phyloP scores from a whole-genome alignment of 2,888 invertebrate species.

The Drosophila birchii region DNA sequence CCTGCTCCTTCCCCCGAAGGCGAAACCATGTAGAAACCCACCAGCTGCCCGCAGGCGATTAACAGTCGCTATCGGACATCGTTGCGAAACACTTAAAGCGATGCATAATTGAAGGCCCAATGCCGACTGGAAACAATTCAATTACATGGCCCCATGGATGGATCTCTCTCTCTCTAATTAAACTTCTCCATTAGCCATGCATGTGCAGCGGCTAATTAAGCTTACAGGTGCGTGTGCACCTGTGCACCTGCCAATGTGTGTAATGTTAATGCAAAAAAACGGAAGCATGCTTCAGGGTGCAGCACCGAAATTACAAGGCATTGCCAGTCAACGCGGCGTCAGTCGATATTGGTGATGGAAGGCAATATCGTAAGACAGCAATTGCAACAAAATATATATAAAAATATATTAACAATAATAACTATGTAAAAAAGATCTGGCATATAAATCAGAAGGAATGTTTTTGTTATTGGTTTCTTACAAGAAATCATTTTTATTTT shows the following conservation, averaged over 20 bases:
- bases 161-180: constrained; percentile 50
- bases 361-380: background rate
- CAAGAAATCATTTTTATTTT: too few species aligned
- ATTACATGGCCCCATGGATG: constrained; percentile 46
- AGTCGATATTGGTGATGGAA: constrained; percentile 2
- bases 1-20: constrained; percentile 7
- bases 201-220: constrained; percentile 65
- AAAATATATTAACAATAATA: background rate
- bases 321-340: background rate
- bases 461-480: too few species aligned
- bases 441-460: background rate
- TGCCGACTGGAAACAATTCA: constrained; percentile 51
- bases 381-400: background rate
- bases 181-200: constrained; percentile 51
- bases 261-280: constrained; percentile 23
- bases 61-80: constrained; percentile 43
- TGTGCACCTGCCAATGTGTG: constrained; percentile 30
- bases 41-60: constrained; percentile 6
- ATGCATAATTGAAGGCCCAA: constrained; percentile 68
- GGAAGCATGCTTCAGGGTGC: constrained; percentile 43
- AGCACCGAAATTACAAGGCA: constrained; percentile 43
- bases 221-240: constrained; percentile 14
- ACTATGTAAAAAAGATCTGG: fast-evolving
- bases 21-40: background rate
- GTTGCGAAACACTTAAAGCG: constrained; percentile 56